A percentile compares a stretch with the other conserved stretches of the same genome.
Conservation (phyloP, 2,113 vertebrate genomes). For the Rhombomys opimus region DNA sequence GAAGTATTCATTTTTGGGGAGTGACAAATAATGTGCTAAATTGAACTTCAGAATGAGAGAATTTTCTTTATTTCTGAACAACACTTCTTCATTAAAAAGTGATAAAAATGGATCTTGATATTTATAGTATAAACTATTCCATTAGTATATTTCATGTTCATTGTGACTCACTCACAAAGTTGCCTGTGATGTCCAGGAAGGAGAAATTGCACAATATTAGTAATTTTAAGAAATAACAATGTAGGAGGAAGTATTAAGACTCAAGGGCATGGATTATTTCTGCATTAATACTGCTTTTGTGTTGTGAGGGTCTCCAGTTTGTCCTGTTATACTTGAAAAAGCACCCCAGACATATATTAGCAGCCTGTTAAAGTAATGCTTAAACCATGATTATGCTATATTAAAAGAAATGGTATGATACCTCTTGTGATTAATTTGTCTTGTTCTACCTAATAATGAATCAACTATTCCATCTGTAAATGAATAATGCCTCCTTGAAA, state of each 20-base stretch:
- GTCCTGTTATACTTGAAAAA: conserved; percentile 36
- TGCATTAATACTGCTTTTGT: conserved; percentile 60
- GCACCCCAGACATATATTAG: conserved; percentile 46
- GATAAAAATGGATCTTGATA: conserved; percentile 30
- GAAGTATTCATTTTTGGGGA: conserved; percentile 21
- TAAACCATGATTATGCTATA: conserved; percentile 59
- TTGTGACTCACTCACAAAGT: conserved; percentile 51
- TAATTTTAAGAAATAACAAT: conserved; percentile 56
- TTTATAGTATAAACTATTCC: conserved; percentile 45
- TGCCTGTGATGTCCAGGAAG: conserved; percentile 33
- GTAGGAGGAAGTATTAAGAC: conserved; percentile 47
- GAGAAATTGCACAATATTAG: conserved; percentile 59
- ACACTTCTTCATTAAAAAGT: conserved; percentile 60
- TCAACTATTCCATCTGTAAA: conserved; percentile 55
- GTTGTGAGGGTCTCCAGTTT: conserved; percentile 14
- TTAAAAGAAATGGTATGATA: conserved; percentile 46
- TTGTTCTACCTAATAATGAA: conserved; percentile 11
- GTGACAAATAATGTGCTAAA: not conserved
- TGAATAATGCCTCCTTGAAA: conserved; percentile 8
- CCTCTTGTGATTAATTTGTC: conserved; percentile 67
- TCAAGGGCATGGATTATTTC: conserved; percentile 55
- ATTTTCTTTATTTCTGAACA: conserved; percentile 54
- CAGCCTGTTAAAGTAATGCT: conserved; percentile 25
- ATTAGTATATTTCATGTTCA: conserved; percentile 41
- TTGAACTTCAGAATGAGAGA: conserved; percentile 19